These are phyloP conservation scores for Jordanella pulchra DNA, from an alignment of 2,797 vertebrate species.

Conservation along the genomic window DNA sequence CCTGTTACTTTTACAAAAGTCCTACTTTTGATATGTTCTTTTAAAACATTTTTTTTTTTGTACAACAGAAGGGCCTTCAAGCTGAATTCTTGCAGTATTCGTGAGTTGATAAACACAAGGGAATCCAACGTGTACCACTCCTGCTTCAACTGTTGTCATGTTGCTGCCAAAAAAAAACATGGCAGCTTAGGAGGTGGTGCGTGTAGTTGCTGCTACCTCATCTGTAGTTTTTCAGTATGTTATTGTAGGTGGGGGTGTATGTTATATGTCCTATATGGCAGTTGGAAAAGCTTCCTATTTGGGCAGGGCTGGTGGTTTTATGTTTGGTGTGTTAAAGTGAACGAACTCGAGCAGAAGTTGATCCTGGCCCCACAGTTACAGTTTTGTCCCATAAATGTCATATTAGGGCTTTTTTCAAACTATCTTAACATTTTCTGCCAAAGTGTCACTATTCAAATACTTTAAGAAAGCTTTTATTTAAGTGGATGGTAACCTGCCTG, in stretches of 20 bases:
- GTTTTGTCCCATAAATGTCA: not conserved
- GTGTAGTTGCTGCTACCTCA: too few relatives aligned
- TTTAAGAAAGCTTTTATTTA: not conserved
- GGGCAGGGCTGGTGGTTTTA: not conserved
- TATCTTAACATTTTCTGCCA: not conserved
- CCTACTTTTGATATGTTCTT: too few relatives aligned
- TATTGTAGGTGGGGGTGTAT: not conserved
- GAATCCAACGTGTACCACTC: too few relatives aligned
- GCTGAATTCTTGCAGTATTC: too few relatives aligned
- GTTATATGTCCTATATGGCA: not conserved
- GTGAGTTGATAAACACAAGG: too few relatives aligned
- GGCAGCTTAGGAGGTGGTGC: too few relatives aligned
- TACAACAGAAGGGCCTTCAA: too few relatives aligned
- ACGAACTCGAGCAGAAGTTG: not conserved
- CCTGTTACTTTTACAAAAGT: too few relatives aligned
- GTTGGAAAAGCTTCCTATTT: not conserved
- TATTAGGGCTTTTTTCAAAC: not conserved
- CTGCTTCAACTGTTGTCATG: too few relatives aligned
- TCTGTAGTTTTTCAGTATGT: too few relatives aligned
- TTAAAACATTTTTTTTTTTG: too few relatives aligned
- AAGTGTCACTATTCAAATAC: not conserved
- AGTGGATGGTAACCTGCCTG: not conserved
- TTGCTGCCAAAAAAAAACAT: too few relatives aligned
- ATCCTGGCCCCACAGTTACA: not conserved
- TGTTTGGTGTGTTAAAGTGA: not conserved